phyloP scores from a whole-genome alignment of 2,888 invertebrate species.

The Polydrusus tereticollis region DNA sequence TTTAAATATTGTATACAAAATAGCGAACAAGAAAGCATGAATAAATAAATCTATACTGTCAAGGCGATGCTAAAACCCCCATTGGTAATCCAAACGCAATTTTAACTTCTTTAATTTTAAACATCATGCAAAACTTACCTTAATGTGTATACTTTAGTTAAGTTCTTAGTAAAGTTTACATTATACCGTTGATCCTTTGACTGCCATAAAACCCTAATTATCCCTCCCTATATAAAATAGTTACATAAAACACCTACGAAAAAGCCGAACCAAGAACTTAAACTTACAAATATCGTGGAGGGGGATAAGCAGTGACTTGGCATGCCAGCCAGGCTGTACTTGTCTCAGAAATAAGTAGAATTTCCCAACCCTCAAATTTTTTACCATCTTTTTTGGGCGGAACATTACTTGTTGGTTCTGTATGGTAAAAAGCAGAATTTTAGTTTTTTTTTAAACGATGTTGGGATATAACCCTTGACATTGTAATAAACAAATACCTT shows the following conservation, averaged over 20 bases:
- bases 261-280: too few species aligned
- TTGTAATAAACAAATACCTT: not conserved
- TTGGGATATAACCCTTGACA: constrained; percentile 1
- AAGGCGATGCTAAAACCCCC: constrained; percentile 21
- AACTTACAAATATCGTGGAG: constrained; percentile 79
- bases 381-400: constrained; percentile 73
- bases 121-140: constrained; percentile 10
- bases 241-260: too few species aligned
- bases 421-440: constrained; percentile 39
- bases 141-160: not conserved
- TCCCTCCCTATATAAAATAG: too few species aligned
- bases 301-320: constrained; percentile 78
- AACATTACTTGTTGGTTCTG: constrained; percentile 75
- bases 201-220: too few species aligned
- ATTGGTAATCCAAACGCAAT: constrained; percentile 45
- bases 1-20: not conserved
- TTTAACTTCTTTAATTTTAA: constrained; percentile 12
- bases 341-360: constrained; percentile 69
- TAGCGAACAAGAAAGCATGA: constrained; percentile 8
- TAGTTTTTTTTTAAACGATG: not conserved
- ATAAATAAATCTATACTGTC: not conserved
- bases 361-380: constrained; percentile 71
- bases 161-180: too few species aligned
- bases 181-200: too few species aligned
- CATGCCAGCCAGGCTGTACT: constrained; percentile 75